Conservation (phyloP, 2,113 vertebrate species). For the Eupsittula cactorum region DNA sequence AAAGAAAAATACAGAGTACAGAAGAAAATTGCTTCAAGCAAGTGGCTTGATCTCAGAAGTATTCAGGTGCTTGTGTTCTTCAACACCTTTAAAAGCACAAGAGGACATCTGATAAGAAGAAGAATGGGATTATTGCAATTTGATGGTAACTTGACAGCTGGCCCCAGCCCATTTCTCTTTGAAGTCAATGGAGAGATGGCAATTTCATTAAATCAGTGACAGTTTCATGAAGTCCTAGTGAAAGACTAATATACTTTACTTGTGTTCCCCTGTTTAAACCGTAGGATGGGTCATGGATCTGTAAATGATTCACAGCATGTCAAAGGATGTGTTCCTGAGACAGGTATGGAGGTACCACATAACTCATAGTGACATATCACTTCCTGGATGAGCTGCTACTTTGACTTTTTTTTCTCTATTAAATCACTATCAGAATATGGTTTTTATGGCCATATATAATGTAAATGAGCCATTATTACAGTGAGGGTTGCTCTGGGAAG, state of each 20-base stretch:
- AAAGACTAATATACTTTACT: background rate
- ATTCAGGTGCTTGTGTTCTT: background rate
- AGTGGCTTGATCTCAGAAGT: background rate
- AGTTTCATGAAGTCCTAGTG: slow-evolving; percentile 6
- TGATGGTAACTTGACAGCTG: background rate
- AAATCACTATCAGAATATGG: background rate
- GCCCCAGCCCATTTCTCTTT: slow-evolving; percentile 29
- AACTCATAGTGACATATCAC: background rate
- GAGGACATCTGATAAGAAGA: background rate
- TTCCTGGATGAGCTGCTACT: background rate
- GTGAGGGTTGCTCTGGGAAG: background rate
- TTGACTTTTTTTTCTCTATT: background rate
- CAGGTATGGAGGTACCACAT: background rate
- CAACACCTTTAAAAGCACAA: background rate
- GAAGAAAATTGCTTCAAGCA: background rate
- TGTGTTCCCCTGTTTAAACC: background rate
- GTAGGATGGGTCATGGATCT: background rate
- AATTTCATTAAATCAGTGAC: slow-evolving; percentile 31
- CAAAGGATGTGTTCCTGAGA: background rate
- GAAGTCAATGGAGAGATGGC: slow-evolving; percentile 18
- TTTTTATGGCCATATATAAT: background rate
- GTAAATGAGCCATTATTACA: background rate
- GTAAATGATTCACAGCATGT: background rate
- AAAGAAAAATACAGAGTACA: background rate
- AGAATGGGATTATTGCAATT: slow-evolving; percentile 21